Percentiles rank a stretch among this genome's conserved stretches.
These are phyloP conservation scores for Suncus etruscus DNA, from an alignment of 2,113 vertebrate genomes.

Conservation along the genomic window DNA sequence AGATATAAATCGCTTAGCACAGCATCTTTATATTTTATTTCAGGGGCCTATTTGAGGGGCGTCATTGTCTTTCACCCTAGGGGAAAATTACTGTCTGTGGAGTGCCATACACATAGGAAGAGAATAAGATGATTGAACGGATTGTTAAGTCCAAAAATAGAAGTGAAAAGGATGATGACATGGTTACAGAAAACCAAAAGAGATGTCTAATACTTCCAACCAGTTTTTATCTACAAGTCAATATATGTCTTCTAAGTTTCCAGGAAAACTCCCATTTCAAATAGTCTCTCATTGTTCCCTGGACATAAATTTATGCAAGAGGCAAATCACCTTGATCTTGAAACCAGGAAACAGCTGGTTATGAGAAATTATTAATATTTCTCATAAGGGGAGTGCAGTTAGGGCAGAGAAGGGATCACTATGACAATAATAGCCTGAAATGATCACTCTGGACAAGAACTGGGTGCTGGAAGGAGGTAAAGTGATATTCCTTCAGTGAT, in stretches of 20 bases:
- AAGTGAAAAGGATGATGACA: conserved; percentile 5
- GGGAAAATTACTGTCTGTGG: not conserved
- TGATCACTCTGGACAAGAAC: too few species aligned
- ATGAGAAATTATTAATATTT: too few species aligned
- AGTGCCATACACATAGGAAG: not conserved
- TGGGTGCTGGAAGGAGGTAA: too few species aligned
- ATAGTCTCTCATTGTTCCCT: not conserved
- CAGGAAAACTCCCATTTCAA: not conserved
- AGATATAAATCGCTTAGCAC: not conserved
- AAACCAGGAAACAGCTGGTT: not conserved
- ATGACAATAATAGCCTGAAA: too few species aligned
- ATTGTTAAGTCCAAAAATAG: conserved; percentile 9
- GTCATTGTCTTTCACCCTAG: conserved; percentile 26
- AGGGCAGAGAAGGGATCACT: too few species aligned
- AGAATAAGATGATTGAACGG: not conserved
- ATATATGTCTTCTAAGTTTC: not conserved
- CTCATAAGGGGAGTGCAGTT: too few species aligned
- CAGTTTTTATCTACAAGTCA: not conserved
- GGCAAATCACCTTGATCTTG: not conserved
- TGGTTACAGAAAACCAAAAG: conserved; percentile 27
- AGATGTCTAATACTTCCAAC: not conserved
- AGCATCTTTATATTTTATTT: conserved; percentile 22
- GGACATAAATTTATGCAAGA: not conserved
- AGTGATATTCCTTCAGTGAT: too few species aligned
- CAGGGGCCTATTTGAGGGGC: not conserved